phyloP scores from a whole-genome alignment of 2,888 invertebrate species.

The Mesochorus sp. region DNA sequence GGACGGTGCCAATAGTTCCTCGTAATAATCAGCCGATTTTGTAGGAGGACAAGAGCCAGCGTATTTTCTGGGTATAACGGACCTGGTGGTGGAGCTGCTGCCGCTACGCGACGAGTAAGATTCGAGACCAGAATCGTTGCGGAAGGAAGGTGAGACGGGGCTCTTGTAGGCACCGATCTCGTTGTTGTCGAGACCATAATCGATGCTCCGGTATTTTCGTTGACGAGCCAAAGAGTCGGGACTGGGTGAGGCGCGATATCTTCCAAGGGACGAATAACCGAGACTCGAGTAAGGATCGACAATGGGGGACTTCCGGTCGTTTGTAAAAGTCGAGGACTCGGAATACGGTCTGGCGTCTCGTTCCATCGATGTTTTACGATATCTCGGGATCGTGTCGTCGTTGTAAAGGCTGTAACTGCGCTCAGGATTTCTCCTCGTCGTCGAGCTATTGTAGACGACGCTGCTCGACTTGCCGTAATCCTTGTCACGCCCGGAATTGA shows the following conservation, averaged over 20 bases:
- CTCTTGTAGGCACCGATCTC: constrained; percentile 68
- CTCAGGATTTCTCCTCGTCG: constrained; percentile 67
- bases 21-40: constrained; percentile 78
- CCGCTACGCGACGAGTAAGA: constrained; percentile 61
- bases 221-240: constrained; percentile 66
- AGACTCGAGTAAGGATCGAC: constrained; percentile 66
- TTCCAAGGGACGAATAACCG: constrained; percentile 67
- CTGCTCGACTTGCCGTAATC: constrained; percentile 61
- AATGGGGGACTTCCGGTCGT: constrained; percentile 70
- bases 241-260: constrained; percentile 74
- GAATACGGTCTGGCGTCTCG: constrained; percentile 71
- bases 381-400: constrained; percentile 66
- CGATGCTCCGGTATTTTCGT: constrained; percentile 73
- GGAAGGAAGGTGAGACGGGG: constrained; percentile 60
- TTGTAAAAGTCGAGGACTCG: constrained; percentile 62
- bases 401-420: constrained; percentile 71
- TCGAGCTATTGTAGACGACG: constrained; percentile 46
- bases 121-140: constrained; percentile 63
- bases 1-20: constrained; percentile 76
- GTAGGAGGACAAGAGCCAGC: constrained; percentile 71
- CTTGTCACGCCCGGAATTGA: constrained; percentile 72
- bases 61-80: constrained; percentile 73
- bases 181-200: constrained; percentile 71
- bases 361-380: constrained; percentile 72
- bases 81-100: too few species aligned